A percentile compares a stretch with the other conserved stretches of the same genome.
Evolutionary conservation across 2,113 vertebrate species (phyloP).

Genomic region (Pseudopodoces humilis): DNA sequence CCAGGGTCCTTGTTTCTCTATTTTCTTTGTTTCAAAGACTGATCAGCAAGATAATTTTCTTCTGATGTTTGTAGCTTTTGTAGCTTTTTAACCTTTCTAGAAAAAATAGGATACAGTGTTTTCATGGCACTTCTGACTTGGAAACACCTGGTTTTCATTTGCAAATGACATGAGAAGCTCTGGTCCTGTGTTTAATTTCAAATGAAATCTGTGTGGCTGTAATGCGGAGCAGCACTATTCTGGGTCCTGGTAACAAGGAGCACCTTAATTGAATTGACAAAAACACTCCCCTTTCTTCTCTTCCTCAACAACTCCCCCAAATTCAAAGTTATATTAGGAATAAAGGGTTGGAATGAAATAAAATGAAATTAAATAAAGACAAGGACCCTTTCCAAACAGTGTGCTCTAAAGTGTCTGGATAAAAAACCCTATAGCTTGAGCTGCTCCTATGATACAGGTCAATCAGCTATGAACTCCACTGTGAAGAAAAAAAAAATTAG

Average conservation of each 20-base stretch:
- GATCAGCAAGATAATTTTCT: neutral
- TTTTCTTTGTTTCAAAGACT: neutral
- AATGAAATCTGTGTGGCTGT: conserved; percentile 40
- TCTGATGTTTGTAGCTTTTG: neutral
- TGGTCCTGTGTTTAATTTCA: conserved; percentile 46
- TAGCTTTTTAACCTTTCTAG: neutral
- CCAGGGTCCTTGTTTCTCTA: neutral
- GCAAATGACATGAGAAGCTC: conserved; percentile 23
- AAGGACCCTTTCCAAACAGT: neutral
- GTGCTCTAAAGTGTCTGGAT: neutral
- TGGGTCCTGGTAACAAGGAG: neutral
- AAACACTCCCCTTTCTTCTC: neutral
- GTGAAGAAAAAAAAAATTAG: neutral
- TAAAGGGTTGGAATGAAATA: neutral
- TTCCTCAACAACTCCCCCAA: neutral
- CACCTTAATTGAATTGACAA: conserved; percentile 26
- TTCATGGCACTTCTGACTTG: neutral
- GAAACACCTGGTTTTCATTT: conserved; percentile 56
- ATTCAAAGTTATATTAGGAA: conserved; percentile 2
- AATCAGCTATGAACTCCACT: neutral
- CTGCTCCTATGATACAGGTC: neutral
- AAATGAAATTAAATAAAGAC: neutral
- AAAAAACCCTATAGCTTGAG: neutral
- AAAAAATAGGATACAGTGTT: neutral
- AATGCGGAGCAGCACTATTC: conserved; percentile 11